Evolutionary conservation across 2,113 vertebrate genomes (phyloP).

Genomic region (Halcyon malimbica): DNA sequence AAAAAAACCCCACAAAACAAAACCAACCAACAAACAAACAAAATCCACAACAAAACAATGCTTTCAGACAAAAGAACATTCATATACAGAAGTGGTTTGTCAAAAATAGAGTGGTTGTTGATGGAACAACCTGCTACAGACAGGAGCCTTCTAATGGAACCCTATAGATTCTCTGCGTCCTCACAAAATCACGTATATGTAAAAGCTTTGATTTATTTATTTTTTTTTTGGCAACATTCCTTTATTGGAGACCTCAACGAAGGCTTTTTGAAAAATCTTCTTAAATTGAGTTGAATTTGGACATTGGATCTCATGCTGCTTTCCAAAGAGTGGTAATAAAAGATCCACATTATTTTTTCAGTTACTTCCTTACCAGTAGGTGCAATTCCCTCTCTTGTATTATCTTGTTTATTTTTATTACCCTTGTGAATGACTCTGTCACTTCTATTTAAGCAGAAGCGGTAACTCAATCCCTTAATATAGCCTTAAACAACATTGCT

Average conservation of each 20-base stretch:
- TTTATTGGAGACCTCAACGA: not conserved
- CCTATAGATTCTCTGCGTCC: not conserved
- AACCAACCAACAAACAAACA: not conserved
- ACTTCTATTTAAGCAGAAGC: constrained; percentile 17
- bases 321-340: not conserved
- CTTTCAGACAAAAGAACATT: not conserved
- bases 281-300: constrained; percentile 28
- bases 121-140: not conserved
- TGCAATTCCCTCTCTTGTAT: constrained; percentile 32
- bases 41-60: not conserved
- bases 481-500: constrained; percentile 23
- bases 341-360: constrained; percentile 7
- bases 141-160: not conserved
- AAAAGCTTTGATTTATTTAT: not conserved
- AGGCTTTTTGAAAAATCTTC: constrained; percentile 4
- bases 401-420: constrained; percentile 50
- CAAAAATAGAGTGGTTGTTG: not conserved
- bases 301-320: not conserved
- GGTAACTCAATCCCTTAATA: constrained; percentile 2
- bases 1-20: not conserved
- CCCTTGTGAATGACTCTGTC: constrained; percentile 33
- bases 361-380: not conserved
- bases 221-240: not conserved
- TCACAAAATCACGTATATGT: not conserved
- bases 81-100: not conserved